These are phyloP conservation scores for Vireo altiloquus DNA, from an alignment of 2,113 vertebrate genomes.

Conservation along the genomic window DNA sequence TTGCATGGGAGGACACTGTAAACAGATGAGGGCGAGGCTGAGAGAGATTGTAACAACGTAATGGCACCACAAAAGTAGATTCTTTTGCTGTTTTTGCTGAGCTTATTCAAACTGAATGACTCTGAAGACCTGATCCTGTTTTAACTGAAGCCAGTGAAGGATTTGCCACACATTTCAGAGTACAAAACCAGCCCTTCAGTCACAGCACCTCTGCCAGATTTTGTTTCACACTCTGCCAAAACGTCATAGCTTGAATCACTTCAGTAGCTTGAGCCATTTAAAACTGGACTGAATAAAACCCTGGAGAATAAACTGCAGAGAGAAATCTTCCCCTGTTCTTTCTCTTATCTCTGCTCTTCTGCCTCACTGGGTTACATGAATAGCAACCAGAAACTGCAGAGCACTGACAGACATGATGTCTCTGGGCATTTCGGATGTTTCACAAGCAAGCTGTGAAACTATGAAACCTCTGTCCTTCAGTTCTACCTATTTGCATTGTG, in stretches of 20 bases:
- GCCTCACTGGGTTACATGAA: conserved; percentile 17
- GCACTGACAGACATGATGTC: background rate
- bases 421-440: background rate
- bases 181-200: conserved; percentile 25
- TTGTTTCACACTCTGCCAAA: conserved; percentile 58
- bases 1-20: background rate
- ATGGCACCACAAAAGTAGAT: background rate
- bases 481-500: background rate
- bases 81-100: background rate
- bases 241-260: conserved; percentile 41
- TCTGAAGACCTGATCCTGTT: background rate
- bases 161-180: conserved; percentile 15
- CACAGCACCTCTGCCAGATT: conserved; percentile 8
- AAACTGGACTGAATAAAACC: conserved; percentile 23
- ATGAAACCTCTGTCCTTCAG: background rate
- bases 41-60: background rate
- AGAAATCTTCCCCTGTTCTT: background rate
- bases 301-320: conserved; percentile 5
- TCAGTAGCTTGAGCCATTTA: conserved; percentile 21
- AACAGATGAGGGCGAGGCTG: background rate
- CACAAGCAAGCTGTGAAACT: background rate
- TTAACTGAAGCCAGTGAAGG: background rate
- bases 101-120: background rate
- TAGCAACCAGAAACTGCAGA: background rate
- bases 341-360: conserved; percentile 24